These are phyloP conservation scores for Tympanoctomys barrerae DNA, from an alignment of 2,797 vertebrate species.

Conservation along the genomic window DNA sequence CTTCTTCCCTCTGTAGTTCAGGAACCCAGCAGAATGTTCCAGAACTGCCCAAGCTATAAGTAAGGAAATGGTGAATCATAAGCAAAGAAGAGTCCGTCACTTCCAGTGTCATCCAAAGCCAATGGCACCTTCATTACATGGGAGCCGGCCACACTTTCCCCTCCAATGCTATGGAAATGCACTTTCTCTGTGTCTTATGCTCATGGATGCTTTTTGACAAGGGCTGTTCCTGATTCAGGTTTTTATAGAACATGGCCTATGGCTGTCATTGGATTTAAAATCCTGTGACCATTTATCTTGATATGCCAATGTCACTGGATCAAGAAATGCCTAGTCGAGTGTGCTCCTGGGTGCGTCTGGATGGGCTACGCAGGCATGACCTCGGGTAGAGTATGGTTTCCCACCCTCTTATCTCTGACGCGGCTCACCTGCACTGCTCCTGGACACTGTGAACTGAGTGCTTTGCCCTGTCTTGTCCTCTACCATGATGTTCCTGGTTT, in stretches of 20 bases:
- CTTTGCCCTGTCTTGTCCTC: not conserved
- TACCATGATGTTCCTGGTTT: not conserved
- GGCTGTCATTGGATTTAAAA: slow-evolving; percentile 14
- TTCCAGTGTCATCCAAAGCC: not conserved
- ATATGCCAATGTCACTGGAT: not conserved
- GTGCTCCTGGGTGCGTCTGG: not conserved
- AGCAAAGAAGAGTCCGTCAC: not conserved
- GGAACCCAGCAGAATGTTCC: not conserved
- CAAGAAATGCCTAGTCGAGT: not conserved
- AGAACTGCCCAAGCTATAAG: not conserved
- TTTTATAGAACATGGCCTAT: not conserved
- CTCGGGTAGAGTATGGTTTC: not conserved
- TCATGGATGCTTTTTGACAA: not conserved
- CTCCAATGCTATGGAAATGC: not conserved
- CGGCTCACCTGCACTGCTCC: not conserved
- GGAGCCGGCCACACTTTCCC: not conserved
- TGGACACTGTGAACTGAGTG: not conserved
- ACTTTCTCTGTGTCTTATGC: not conserved
- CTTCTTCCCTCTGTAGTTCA: not conserved
- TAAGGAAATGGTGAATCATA: not conserved
- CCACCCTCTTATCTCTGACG: not conserved
- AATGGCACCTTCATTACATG: not conserved
- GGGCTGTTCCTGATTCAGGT: not conserved
- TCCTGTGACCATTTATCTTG: not conserved
- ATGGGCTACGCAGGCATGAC: not conserved